Conservation (phyloP, 1,140 invertebrate species). For the Drosophila kurseongensis region DNA sequence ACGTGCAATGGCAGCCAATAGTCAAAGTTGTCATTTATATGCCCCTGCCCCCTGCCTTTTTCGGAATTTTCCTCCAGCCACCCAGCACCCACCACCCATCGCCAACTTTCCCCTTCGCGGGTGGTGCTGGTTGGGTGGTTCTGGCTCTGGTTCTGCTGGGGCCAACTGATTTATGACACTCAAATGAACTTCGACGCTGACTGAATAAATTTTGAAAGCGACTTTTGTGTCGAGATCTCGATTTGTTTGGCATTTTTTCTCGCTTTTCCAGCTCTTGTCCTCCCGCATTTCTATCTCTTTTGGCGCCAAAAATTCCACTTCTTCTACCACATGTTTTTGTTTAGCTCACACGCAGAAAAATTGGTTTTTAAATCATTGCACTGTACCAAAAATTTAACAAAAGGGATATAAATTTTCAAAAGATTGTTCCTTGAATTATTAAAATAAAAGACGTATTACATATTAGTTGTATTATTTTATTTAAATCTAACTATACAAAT, state of each 20-base stretch:
- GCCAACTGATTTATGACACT: slow-evolving; percentile 78
- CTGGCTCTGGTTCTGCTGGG: slow-evolving; percentile 19
- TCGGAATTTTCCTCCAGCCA: not conserved
- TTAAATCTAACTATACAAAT: too few species aligned
- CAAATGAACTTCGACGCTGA: slow-evolving; percentile 81
- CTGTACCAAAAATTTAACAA: not conserved
- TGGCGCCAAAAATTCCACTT: slow-evolving; percentile 57
- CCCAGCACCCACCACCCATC: too few species aligned
- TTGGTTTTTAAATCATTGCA: not conserved
- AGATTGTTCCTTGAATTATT: too few species aligned
- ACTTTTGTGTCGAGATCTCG: slow-evolving; percentile 57
- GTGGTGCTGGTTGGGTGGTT: slow-evolving; percentile 23
- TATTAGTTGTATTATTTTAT: too few species aligned
- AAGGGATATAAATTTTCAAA: too few species aligned
- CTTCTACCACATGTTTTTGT: slow-evolving; percentile 2
- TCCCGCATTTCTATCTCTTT: slow-evolving; percentile 7
- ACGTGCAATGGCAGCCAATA: slow-evolving; percentile 70
- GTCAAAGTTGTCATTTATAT: slow-evolving; percentile 75
- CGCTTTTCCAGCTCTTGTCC: slow-evolving; percentile 10
- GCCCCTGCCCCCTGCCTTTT: slow-evolving; percentile 12
- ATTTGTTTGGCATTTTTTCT: slow-evolving; percentile 58
- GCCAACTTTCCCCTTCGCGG: slow-evolving; percentile 12
- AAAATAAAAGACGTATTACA: too few species aligned
- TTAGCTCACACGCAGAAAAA: too few species aligned
- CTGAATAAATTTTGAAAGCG: slow-evolving; percentile 73